Evolutionary conservation across 2,888 invertebrate species (phyloP).

Genomic region (Diaperis boleti): DNA sequence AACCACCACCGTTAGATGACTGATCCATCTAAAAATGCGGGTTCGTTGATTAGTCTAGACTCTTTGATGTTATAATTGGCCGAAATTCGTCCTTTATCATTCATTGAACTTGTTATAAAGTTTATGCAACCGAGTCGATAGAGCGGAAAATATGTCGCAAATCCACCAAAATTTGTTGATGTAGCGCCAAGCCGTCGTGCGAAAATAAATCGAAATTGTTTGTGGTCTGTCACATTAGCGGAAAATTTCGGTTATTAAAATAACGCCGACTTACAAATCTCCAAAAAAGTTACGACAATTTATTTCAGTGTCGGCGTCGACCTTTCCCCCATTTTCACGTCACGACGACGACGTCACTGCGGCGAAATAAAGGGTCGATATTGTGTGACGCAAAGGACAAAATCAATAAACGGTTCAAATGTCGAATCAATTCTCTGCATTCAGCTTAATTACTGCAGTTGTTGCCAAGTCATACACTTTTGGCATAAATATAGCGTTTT

Average conservation of each 20-base stretch:
- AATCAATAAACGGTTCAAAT: conserved; percentile 23
- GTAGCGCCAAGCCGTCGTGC: neutral
- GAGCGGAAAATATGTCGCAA: neutral
- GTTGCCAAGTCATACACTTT: neutral
- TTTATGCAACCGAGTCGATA: neutral
- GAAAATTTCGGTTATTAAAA: conserved; percentile 14
- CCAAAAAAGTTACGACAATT: conserved; percentile 10
- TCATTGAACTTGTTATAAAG: neutral
- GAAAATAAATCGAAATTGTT: conserved; percentile 10
- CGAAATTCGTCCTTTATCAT: conserved; percentile 5
- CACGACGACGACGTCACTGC: conserved; percentile 12
- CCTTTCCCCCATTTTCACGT: neutral
- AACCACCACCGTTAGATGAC: too few relatives aligned
- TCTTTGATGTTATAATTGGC: neutral
- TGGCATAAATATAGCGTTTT: neutral
- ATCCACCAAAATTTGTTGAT: neutral
- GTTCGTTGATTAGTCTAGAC: neutral
- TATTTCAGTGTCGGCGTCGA: too few relatives aligned
- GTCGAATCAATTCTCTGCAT: conserved; percentile 21
- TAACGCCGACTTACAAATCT: neutral
- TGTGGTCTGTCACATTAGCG: neutral
- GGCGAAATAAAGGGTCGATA: conserved; percentile 10
- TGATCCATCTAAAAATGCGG: too few relatives aligned
- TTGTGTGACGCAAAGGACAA: conserved; percentile 15
- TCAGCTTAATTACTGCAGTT: neutral